A percentile compares a stretch with the other conserved stretches of the same genome.
phyloP scores from a whole-genome alignment of 2,888 invertebrate genomes.

The Lymantria monacha region DNA sequence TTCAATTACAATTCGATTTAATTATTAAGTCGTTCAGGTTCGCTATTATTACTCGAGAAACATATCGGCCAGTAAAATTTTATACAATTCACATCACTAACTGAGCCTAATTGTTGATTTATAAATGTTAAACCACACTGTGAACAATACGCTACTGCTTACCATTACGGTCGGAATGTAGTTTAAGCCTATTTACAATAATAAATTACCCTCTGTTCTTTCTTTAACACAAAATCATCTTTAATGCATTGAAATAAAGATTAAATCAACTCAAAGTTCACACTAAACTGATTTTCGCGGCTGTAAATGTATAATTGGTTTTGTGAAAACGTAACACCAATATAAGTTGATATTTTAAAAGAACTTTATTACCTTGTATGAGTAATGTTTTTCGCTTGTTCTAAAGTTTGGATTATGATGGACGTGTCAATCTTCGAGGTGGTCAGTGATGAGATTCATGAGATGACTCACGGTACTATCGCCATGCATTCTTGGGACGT shows the following conservation, averaged over 20 bases:
- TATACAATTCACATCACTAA: not conserved
- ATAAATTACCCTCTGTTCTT: conserved; percentile 11
- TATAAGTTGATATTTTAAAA: conserved; percentile 24
- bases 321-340: conserved; percentile 41
- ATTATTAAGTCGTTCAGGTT: no score
- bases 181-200: conserved; percentile 57
- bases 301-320: conserved; percentile 48
- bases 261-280: conserved; percentile 16
- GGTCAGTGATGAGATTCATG: conserved; percentile 71
- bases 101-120: conserved; percentile 46
- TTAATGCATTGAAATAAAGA: conserved; percentile 24
- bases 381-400: conserved; percentile 37
- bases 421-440: conserved; percentile 57
- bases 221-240: conserved; percentile 14
- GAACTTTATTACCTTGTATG: conserved; percentile 32
- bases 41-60: no score
- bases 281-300: conserved; percentile 36
- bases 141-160: conserved; percentile 55
- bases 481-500: conserved; percentile 69
- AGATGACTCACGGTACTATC: conserved; percentile 68
- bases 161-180: conserved; percentile 66
- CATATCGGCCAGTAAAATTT: not conserved
- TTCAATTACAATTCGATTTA: no score
- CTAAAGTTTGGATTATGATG: conserved; percentile 29
- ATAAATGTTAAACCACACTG: conserved; percentile 40